A percentile compares a stretch with the other conserved stretches of the same genome.
Conservation (phyloP, 1,140 invertebrate species). For the Wasmannia auropunctata region DNA sequence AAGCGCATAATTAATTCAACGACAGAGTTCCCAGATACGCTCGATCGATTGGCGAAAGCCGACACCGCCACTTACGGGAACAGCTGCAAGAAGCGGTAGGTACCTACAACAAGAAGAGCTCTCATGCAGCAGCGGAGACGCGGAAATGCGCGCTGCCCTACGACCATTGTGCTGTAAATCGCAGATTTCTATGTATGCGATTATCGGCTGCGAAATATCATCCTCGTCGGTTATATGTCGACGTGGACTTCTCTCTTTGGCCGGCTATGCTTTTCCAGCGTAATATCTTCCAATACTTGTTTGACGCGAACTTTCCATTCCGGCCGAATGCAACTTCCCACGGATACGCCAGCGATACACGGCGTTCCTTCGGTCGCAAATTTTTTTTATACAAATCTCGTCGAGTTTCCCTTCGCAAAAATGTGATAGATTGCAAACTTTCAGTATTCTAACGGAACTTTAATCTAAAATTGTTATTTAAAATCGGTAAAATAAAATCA, state of each 20-base stretch:
- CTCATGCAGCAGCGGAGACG: slow-evolving; percentile 25
- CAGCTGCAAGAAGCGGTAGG: slow-evolving; percentile 29
- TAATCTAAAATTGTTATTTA: background rate
- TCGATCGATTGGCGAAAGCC: slow-evolving; percentile 42
- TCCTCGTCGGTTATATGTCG: slow-evolving; percentile 47
- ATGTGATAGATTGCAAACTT: background rate
- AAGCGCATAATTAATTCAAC: slow-evolving; percentile 54
- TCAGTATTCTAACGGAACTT: background rate
- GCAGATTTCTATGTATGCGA: slow-evolving; percentile 44
- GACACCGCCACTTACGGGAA: slow-evolving; percentile 31
- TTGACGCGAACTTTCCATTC: slow-evolving; percentile 46
- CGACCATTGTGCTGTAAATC: slow-evolving; percentile 59
- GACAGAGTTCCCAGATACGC: slow-evolving; percentile 13
- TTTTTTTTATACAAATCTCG: slow-evolving; percentile 14
- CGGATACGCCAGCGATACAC: slow-evolving; percentile 15
- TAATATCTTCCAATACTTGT: slow-evolving; percentile 53
- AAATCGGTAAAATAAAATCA: background rate
- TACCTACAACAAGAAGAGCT: slow-evolving; percentile 27
- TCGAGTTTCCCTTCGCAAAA: background rate
- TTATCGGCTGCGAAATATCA: slow-evolving; percentile 53
- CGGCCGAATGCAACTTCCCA: slow-evolving; percentile 35
- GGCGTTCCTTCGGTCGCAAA: slow-evolving; percentile 15
- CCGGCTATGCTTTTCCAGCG: slow-evolving; percentile 30
- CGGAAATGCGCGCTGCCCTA: slow-evolving; percentile 34
- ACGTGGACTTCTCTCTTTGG: slow-evolving; percentile 42